These are phyloP conservation scores for Lophius americanus DNA, from an alignment of 2,797 vertebrate genomes.

Conservation along the genomic window DNA sequence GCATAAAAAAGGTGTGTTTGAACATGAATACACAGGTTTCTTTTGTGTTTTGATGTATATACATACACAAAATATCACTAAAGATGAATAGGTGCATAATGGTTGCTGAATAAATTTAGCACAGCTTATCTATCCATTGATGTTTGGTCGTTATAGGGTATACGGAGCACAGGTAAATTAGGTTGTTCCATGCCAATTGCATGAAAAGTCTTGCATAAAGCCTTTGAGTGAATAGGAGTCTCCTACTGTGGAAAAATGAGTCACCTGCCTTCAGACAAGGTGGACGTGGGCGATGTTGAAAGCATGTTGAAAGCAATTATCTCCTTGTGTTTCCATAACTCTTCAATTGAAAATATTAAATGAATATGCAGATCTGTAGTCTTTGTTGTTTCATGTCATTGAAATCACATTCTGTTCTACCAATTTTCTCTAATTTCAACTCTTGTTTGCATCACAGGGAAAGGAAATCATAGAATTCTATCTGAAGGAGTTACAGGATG, in stretches of 20 bases:
- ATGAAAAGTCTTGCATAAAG: constrained; percentile 46
- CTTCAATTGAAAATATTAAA: not conserved
- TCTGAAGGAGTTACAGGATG: constrained; percentile 90
- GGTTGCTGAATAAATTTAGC: not conserved
- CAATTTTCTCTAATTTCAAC: not conserved
- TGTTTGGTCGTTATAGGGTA: not conserved
- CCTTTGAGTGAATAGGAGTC: constrained; percentile 23
- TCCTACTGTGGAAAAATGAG: constrained; percentile 30
- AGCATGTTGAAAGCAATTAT: not conserved
- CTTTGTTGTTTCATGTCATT: not conserved
- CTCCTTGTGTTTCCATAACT: not conserved
- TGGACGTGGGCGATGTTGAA: constrained; percentile 9
- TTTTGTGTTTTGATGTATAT: not conserved
- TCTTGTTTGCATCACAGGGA: constrained; percentile 78
- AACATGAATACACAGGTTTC: not conserved
- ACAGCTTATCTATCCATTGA: not conserved
- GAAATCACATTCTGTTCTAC: not conserved
- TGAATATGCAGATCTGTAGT: not conserved
- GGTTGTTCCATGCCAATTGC: constrained; percentile 12
- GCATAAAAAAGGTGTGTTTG: constrained; percentile 87
- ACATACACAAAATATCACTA: not conserved
- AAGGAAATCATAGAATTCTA: constrained; percentile 99
- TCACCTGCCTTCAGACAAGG: constrained; percentile 30
- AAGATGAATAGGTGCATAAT: not conserved
- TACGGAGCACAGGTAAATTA: constrained; percentile 24